Evolutionary conservation across 2,888 invertebrate genomes (phyloP).

Genomic region (Drosophila infuscata): DNA sequence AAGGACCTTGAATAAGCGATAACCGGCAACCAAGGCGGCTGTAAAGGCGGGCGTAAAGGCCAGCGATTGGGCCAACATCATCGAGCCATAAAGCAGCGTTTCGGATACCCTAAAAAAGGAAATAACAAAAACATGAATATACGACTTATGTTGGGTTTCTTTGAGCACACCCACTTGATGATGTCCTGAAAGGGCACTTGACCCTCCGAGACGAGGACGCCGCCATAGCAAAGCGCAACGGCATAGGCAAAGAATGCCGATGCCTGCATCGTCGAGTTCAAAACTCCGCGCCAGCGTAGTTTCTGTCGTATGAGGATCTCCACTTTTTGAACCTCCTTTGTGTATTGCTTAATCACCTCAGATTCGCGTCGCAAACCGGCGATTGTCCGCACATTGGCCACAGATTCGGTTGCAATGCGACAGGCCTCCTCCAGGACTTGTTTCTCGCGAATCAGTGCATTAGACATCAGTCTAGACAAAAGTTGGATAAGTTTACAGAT

Average conservation of each 20-base stretch:
- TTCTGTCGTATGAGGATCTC: slow-evolving; percentile 86
- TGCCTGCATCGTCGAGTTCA: slow-evolving; percentile 90
- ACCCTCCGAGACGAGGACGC: slow-evolving; percentile 88
- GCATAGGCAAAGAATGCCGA: slow-evolving; percentile 91
- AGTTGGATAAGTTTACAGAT: rapidly evolving
- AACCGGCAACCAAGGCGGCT: slow-evolving; percentile 90
- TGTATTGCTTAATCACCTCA: slow-evolving; percentile 87
- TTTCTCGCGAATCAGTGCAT: slow-evolving; percentile 87
- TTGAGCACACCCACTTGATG: slow-evolving; percentile 87
- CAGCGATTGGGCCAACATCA: slow-evolving; percentile 92
- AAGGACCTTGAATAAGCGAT: slow-evolving; percentile 88
- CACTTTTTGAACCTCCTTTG: slow-evolving; percentile 86
- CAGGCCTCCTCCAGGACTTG: slow-evolving; percentile 89
- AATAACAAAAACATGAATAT: background rate
- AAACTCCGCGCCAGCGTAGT: slow-evolving; percentile 88
- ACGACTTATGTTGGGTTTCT: rapidly evolving
- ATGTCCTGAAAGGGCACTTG: slow-evolving; percentile 89
- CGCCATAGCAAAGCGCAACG: slow-evolving; percentile 90
- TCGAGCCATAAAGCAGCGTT: slow-evolving; percentile 91
- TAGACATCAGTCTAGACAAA: slow-evolving; percentile 86
- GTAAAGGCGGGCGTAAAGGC: slow-evolving; percentile 92
- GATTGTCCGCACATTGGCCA: slow-evolving; percentile 90
- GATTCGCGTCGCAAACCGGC: slow-evolving; percentile 89
- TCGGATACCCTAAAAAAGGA: slow-evolving; percentile 88
- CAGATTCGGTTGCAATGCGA: slow-evolving; percentile 91